These are phyloP conservation scores for Lithophane semibrunnea DNA, from an alignment of 2,888 invertebrate species.

Conservation along the genomic window DNA sequence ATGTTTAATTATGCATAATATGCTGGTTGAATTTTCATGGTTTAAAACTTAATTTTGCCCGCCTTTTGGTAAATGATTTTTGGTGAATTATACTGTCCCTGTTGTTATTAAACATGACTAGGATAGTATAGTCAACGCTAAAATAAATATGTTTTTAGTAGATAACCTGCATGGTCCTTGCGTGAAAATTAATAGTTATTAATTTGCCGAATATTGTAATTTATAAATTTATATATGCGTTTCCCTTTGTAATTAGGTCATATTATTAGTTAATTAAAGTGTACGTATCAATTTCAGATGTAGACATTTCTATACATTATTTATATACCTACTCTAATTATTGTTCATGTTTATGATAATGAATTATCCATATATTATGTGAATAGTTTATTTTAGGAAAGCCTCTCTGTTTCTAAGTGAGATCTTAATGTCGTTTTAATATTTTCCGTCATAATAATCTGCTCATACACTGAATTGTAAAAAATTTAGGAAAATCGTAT, in stretches of 20 bases:
- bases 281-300: too few relatives aligned
- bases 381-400: too few relatives aligned
- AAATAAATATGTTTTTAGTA: not conserved
- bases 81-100: too few relatives aligned
- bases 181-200: not conserved
- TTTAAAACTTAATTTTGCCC: not conserved
- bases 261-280: too few relatives aligned
- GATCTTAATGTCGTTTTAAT: not conserved
- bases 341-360: too few relatives aligned
- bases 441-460: not conserved
- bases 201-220: not conserved
- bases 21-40: not conserved
- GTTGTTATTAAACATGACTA: not conserved
- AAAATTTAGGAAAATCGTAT: too few relatives aligned
- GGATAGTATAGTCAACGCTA: too few relatives aligned
- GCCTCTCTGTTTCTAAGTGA: not conserved
- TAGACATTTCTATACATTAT: too few relatives aligned
- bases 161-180: not conserved
- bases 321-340: too few relatives aligned
- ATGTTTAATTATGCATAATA: slow-evolving; percentile 37
- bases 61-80: not conserved
- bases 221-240: not conserved
- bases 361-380: too few relatives aligned
- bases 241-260: too few relatives aligned
- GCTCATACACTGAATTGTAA: too few relatives aligned